phyloP scores from a whole-genome alignment of 2,888 invertebrate species.

The Taphrorychus bicolor region DNA sequence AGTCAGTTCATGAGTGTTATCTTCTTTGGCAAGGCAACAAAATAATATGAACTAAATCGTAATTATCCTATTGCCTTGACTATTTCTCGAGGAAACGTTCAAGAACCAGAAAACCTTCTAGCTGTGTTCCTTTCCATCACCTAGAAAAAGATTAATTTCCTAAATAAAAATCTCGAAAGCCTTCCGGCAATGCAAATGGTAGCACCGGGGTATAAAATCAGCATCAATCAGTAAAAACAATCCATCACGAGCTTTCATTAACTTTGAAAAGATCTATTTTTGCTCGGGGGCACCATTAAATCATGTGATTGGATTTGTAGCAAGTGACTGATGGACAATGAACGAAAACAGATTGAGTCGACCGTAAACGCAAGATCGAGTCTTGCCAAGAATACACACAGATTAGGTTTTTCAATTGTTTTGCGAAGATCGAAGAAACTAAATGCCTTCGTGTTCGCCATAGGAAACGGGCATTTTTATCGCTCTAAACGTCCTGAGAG shows the following conservation, averaged over 20 bases:
- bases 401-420: background rate
- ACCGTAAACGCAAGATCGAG: background rate
- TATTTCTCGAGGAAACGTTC: background rate
- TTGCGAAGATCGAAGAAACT: background rate
- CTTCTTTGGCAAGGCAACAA: too few species aligned
- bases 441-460: background rate
- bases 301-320: conserved; percentile 24
- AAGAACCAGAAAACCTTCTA: background rate
- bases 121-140: conserved; percentile 3
- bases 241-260: conserved; percentile 25
- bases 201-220: conserved; percentile 9
- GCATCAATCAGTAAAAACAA: conserved; percentile 18
- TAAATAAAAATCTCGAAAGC: conserved; percentile 9
- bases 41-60: too few species aligned
- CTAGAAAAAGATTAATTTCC: conserved; percentile 15
- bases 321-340: conserved; percentile 20
- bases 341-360: conserved; percentile 16
- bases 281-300: conserved; percentile 12
- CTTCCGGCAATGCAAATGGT: conserved; percentile 16
- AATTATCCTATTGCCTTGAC: background rate
- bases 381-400: background rate
- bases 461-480: background rate
- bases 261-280: conserved; percentile 15
- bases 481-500: conserved; percentile 4
- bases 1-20: too few species aligned